Evolutionary conservation across 1,140 invertebrate genomes (phyloP).

Genomic region (Ectropis grisescens): DNA sequence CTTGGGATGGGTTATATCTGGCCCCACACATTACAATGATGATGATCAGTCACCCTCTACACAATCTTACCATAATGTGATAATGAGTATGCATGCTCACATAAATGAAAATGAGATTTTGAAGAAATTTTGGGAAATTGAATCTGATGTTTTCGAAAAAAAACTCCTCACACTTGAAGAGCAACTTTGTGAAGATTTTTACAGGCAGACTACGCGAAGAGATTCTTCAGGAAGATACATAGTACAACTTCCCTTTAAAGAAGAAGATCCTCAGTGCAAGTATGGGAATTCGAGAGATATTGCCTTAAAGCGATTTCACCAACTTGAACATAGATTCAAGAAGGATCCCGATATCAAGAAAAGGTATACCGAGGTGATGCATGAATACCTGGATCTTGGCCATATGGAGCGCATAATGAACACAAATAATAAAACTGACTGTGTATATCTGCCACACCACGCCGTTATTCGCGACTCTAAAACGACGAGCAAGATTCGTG

Average conservation of each 20-base stretch:
- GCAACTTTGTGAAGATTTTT: conserved; percentile 10
- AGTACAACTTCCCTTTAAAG: conserved; percentile 11
- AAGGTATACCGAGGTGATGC: conserved; percentile 7
- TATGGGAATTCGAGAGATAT: conserved; percentile 6
- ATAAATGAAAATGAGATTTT: conserved; percentile 8
- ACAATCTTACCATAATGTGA: neutral
- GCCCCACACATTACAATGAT: conserved; percentile 1
- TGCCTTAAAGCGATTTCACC: conserved; percentile 6
- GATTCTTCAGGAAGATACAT: conserved; percentile 9
- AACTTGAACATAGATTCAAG: conserved; percentile 5
- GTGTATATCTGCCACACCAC: conserved; percentile 5
- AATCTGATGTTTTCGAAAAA: conserved; percentile 1
- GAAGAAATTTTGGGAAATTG: conserved; percentile 14
- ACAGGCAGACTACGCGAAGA: conserved; percentile 5
- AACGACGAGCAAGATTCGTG: conserved; percentile 2
- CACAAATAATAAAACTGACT: neutral
- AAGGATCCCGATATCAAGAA: conserved; percentile 4
- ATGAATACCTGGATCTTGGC: conserved; percentile 12
- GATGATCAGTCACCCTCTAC: too few species aligned
- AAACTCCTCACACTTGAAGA: conserved; percentile 7
- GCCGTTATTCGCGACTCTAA: neutral
- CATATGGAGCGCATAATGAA: conserved; percentile 10
- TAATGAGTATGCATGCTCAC: conserved; percentile 3
- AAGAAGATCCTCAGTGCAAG: conserved; percentile 5
- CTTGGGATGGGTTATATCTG: conserved; percentile 14